Percentiles rank a stretch among this genome's conserved stretches.
These are phyloP conservation scores for Amphiprion clarkii DNA, from an alignment of 2,797 vertebrate genomes.

Conservation along the genomic window DNA sequence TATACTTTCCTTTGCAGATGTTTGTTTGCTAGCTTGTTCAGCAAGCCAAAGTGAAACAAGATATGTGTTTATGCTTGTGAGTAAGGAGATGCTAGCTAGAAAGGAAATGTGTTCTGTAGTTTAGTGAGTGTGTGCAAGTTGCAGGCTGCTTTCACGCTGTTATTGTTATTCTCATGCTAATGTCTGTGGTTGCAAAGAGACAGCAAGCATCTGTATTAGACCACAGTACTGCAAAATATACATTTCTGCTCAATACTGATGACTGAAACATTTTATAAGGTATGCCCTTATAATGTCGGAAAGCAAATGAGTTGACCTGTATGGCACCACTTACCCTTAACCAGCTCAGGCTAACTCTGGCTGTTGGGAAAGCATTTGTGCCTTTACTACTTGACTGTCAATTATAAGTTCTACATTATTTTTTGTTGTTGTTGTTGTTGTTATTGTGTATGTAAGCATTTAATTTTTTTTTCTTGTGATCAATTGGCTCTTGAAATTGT, in stretches of 20 bases:
- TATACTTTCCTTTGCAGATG: neutral
- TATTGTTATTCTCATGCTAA: neutral
- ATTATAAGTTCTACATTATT: too few species aligned
- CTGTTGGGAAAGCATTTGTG: too few species aligned
- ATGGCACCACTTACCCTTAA: too few species aligned
- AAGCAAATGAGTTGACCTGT: neutral
- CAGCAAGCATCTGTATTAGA: neutral
- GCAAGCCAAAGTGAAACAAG: constrained; percentile 14
- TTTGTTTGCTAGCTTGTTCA: constrained; percentile 2
- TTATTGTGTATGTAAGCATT: too few species aligned
- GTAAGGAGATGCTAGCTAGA: neutral
- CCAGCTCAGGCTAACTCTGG: neutral
- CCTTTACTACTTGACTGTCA: too few species aligned
- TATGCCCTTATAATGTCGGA: neutral
- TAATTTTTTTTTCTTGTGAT: too few species aligned
- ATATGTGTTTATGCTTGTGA: neutral
- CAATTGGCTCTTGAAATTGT: too few species aligned
- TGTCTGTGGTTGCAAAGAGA: neutral
- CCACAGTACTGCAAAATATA: neutral
- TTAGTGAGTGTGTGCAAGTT: neutral
- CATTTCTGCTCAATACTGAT: too few species aligned
- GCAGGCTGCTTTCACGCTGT: neutral
- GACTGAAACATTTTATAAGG: neutral
- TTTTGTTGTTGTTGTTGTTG: too few species aligned
- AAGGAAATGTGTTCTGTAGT: neutral